These are phyloP conservation scores for Palaemon carinicauda DNA, from an alignment of 1,140 invertebrate species.

Conservation along the genomic window DNA sequence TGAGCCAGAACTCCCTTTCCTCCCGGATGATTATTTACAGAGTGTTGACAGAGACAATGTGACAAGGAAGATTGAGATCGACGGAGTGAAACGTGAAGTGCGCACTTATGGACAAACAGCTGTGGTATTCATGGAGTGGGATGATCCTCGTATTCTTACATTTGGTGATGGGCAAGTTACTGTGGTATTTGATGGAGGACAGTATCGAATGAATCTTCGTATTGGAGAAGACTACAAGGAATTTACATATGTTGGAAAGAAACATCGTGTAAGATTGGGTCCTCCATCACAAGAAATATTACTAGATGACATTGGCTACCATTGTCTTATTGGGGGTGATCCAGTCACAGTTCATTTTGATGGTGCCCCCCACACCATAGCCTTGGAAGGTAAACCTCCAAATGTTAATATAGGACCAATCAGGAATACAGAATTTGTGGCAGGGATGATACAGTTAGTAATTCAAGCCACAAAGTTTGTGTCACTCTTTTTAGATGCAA, in stretches of 20 bases:
- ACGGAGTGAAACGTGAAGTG: slow-evolving; percentile 81
- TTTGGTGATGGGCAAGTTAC: slow-evolving; percentile 69
- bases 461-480: slow-evolving; percentile 82
- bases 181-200: slow-evolving; percentile 61
- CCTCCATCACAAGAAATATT: slow-evolving; percentile 91
- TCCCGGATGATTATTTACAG: slow-evolving; percentile 51
- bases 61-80: slow-evolving; percentile 69
- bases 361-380: slow-evolving; percentile 77
- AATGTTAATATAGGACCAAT: slow-evolving; percentile 68
- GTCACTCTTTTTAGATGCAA: slow-evolving; percentile 85
- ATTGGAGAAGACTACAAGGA: slow-evolving; percentile 62
- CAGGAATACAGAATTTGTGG: slow-evolving; percentile 78
- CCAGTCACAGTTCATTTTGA: slow-evolving; percentile 83
- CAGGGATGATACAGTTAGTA: slow-evolving; percentile 83
- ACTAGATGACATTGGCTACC: slow-evolving; percentile 85
- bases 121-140: slow-evolving; percentile 82
- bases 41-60: slow-evolving; percentile 54
- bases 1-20: slow-evolving; percentile 57
- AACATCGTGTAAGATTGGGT: slow-evolving; percentile 81
- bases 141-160: slow-evolving; percentile 84
- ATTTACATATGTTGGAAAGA: slow-evolving; percentile 65
- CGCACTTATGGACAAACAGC: slow-evolving; percentile 86
- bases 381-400: slow-evolving; percentile 87
- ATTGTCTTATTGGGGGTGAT: slow-evolving; percentile 90
- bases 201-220: slow-evolving; percentile 59